phyloP scores from a whole-genome alignment of 2,888 invertebrate genomes.

The Selenia dentaria region DNA sequence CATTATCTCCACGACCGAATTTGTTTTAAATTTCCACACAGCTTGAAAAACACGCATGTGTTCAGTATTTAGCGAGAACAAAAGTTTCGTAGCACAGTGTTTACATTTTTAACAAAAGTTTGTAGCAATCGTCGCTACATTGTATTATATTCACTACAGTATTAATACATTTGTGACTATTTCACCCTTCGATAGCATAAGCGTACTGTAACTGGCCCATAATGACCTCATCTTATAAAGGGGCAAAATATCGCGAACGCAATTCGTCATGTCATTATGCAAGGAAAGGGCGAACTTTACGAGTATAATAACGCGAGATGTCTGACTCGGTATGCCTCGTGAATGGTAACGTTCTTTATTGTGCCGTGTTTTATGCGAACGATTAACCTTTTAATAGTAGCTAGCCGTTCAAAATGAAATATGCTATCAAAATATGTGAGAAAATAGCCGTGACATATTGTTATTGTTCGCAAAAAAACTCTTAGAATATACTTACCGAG shows the following conservation, averaged over 20 bases:
- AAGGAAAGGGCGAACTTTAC: conserved; percentile 83
- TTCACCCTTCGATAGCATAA: conserved; percentile 52
- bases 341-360: conserved; percentile 80
- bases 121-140: conserved; percentile 25
- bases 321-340: conserved; percentile 75
- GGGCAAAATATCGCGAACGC: conserved; percentile 80
- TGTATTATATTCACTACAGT: conserved; percentile 29
- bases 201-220: conserved; percentile 65
- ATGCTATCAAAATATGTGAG: conserved; percentile 39
- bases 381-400: conserved; percentile 82
- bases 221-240: conserved; percentile 78
- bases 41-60: conserved; percentile 57
- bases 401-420: conserved; percentile 63
- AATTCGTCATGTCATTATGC: conserved; percentile 84
- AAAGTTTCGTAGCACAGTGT: conserved; percentile 49
- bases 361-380: conserved; percentile 81
- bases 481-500: neutral
- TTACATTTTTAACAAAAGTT: conserved; percentile 47
- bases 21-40: conserved; percentile 71
- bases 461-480: neutral
- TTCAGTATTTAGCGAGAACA: conserved; percentile 51
- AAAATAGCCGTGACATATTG: neutral
- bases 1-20: conserved; percentile 76
- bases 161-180: conserved; percentile 40
- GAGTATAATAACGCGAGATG: conserved; percentile 83